Evolutionary conservation across 2,797 vertebrate species (phyloP), one percentile per base, ranked within the genome.

Genomic region (Mormyrops attenuatus): DNA sequence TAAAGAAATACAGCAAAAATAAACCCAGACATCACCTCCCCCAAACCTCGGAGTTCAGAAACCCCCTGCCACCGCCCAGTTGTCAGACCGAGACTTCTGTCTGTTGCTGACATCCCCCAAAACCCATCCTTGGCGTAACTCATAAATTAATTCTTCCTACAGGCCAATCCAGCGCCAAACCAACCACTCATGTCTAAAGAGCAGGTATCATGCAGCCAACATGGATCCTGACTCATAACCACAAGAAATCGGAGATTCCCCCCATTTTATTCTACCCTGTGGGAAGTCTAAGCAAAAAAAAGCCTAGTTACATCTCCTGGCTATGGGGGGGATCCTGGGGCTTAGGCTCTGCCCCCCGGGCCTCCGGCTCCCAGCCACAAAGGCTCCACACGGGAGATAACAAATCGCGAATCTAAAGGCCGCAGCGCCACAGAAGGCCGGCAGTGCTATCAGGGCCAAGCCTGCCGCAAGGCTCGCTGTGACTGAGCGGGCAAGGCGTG

Each of bases 381-480:
- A 91, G 92, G 90, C 82, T 89, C 88, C 88, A 89, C 55, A 93
- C 91, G 92, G 92, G 92, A 90, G 91, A 92, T 92, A 91, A 93
- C 91, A 93, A 93, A 95, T 92, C 92, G 92, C 90, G 90, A 93
- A 93, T 95, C 93, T 91, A 95, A 95, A 93, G 94, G 90, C 92
- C 89, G 91, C 88, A 50, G 84, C 92, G 92, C 92, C 92, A 92
- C 91, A 88, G 91, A 95, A 93, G 93, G 96, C 91, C 94, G 92
- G 91, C 92, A 93, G 92, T 91, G 93, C 94, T 92, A 92, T 93
- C 93, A 93, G 93, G 93, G 93, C 94, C 95, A 96, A 95, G 95
- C 95, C 88, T 94, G 94, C 95, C 89, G 90, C 97, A 97, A 98
- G 97, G 97, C 96, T 95, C 96, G 94, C 91, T 92, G 93, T 94